A percentile compares a stretch with the other conserved stretches of the same genome.
phyloP scores from a whole-genome alignment of 1,140 invertebrate species.

The Carposina sasakii region DNA sequence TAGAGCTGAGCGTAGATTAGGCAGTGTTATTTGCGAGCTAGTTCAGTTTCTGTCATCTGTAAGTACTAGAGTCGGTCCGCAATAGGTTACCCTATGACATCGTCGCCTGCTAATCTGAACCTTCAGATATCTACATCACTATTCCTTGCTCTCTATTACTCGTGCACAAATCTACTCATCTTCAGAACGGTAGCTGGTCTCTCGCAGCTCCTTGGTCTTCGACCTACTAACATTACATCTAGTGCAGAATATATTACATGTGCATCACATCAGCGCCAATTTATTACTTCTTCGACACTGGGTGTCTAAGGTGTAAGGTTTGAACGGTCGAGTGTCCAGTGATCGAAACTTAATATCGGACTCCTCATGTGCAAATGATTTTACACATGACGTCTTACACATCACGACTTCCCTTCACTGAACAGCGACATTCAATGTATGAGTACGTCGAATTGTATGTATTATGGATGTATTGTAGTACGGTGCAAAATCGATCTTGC shows the following conservation, averaged over 20 bases:
- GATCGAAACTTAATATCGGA: constrained; percentile 58
- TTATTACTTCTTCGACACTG: constrained; percentile 47
- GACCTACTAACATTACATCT: constrained; percentile 31
- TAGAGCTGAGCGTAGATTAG: constrained; percentile 64
- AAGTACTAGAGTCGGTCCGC: constrained; percentile 39
- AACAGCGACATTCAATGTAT: constrained; percentile 34
- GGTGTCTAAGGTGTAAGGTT: not conserved
- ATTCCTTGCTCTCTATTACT: constrained; percentile 27
- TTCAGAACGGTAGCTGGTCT: constrained; percentile 56
- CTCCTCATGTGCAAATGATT: constrained; percentile 33
- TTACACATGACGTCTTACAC: not conserved
- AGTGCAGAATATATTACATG: constrained; percentile 60
- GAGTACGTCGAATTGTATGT: constrained; percentile 44
- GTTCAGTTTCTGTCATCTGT: constrained; percentile 43
- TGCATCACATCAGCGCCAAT: constrained; percentile 54
- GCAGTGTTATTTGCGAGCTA: constrained; percentile 67
- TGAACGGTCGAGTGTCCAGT: constrained; percentile 15
- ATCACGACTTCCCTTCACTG: constrained; percentile 4
- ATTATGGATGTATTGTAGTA: constrained; percentile 58
- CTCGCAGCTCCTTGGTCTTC: constrained; percentile 55
- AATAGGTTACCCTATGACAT: constrained; percentile 36
- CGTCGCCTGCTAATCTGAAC: constrained; percentile 47
- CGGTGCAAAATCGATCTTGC: constrained; percentile 73
- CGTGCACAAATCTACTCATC: constrained; percentile 48
- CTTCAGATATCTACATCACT: constrained; percentile 23